Percentiles rank a stretch among this genome's conserved stretches.
phyloP scores from a whole-genome alignment of 1,140 invertebrate genomes.

The Zaprionus ornatus region DNA sequence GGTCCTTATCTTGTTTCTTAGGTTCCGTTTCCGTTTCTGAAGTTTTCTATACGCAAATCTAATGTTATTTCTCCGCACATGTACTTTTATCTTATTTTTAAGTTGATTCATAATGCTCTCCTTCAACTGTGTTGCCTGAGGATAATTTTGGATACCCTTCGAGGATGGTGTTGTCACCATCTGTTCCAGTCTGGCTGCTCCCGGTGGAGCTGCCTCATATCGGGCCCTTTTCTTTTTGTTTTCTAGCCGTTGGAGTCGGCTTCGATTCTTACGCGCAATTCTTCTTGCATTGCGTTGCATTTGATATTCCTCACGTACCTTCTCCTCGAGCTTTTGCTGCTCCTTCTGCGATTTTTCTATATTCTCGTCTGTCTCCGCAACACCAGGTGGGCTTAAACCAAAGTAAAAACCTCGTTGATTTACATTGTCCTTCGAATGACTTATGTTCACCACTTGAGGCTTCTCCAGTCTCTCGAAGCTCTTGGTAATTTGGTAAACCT shows the following conservation, averaged over 20 bases:
- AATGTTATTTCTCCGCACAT: not conserved
- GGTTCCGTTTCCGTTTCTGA: not conserved
- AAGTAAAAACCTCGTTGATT: conserved; percentile 39
- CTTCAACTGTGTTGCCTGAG: not conserved
- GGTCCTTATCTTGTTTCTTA: not conserved
- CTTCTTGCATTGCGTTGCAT: conserved; percentile 10
- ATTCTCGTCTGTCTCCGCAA: conserved; percentile 6
- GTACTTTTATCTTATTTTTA: not conserved
- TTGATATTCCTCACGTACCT: conserved; percentile 53
- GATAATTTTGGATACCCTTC: conserved; percentile 3
- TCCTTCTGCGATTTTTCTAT: conserved; percentile 34
- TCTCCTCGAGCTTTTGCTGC: conserved; percentile 49
- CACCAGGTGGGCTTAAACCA: conserved; percentile 31
- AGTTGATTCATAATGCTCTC: not conserved
- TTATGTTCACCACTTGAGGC: not conserved
- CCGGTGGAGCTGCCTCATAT: conserved; percentile 31
- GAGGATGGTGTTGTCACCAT: not conserved
- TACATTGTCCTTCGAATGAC: not conserved
- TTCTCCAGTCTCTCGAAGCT: conserved; percentile 8
- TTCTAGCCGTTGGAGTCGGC: not conserved
- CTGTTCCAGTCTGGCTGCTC: conserved; percentile 45
- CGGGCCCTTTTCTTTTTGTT: conserved; percentile 32
- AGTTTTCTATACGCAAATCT: not conserved
- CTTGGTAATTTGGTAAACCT: not conserved
- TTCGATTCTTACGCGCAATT: not conserved